A percentile compares a stretch with the other conserved stretches of the same genome.
Evolutionary conservation across 1,140 invertebrate genomes (phyloP).

Genomic region (Meloidogyne exigua): DNA sequence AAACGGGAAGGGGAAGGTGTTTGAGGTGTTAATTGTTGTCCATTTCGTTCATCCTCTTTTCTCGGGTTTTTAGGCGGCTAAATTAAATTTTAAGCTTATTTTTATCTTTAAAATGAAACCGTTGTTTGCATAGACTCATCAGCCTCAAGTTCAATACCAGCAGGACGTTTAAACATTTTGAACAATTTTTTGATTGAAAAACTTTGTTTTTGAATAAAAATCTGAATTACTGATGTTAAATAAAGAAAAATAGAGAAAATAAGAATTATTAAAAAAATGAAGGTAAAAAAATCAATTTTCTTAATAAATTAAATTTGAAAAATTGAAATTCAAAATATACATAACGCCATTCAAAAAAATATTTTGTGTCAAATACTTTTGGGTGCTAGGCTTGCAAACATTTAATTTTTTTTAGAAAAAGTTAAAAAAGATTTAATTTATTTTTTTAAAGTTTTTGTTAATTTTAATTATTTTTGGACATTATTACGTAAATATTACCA

Average conservation of each 20-base stretch:
- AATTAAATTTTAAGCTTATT: background rate
- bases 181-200: background rate
- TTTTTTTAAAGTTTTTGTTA: too few relatives aligned
- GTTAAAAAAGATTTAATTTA: too few relatives aligned
- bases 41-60: constrained; percentile 9
- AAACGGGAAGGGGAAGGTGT: constrained; percentile 23
- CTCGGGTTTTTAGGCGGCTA: constrained; percentile 25
- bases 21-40: background rate
- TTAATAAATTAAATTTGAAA: too few relatives aligned
- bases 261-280: too few relatives aligned
- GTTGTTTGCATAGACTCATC: background rate
- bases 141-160: background rate
- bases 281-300: too few relatives aligned
- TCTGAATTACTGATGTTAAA: too few relatives aligned
- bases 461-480: background rate
- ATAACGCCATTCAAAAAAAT: too few relatives aligned
- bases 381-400: background rate
- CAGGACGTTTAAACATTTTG: background rate
- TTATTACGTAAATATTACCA: background rate
- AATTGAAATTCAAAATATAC: too few relatives aligned
- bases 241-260: too few relatives aligned
- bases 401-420: too few relatives aligned
- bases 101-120: background rate
- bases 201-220: too few relatives aligned
- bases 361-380: background rate